Percentiles rank a stretch among this genome's conserved stretches.
These are phyloP conservation scores for Phragmatobia fuliginosa DNA, from an alignment of 2,888 invertebrate species.

Conservation along the genomic window DNA sequence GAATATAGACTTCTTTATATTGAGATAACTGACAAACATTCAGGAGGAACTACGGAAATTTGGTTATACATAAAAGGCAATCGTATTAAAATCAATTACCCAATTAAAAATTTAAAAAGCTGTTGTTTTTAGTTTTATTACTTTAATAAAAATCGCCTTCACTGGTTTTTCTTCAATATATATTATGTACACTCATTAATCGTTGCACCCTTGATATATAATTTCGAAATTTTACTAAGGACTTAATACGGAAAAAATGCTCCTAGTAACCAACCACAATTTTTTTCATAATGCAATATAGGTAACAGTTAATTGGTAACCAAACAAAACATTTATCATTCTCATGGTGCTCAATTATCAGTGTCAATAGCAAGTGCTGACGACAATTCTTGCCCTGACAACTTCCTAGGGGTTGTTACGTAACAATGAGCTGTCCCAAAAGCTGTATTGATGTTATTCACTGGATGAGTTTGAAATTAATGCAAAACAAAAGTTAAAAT, in stretches of 20 bases:
- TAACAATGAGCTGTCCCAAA: constrained; percentile 23
- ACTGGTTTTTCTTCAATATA: no score
- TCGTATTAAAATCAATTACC: no score
- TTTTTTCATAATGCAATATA: not conserved
- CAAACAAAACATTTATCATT: constrained; percentile 19
- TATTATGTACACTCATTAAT: no score
- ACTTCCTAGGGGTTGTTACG: constrained; percentile 32
- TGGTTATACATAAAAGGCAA: no score
- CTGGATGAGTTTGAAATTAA: constrained; percentile 13
- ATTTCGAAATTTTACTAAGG: not conserved
- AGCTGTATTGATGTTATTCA: constrained; percentile 4
- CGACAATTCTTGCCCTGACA: constrained; percentile 30
- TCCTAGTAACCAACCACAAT: not conserved
- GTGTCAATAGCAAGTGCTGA: constrained; percentile 53
- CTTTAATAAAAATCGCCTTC: no score
- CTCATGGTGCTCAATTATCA: constrained; percentile 43
- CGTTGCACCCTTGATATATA: no score
- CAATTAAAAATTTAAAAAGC: no score
- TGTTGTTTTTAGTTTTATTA: no score
- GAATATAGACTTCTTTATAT: no score
- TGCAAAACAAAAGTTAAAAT: not conserved
- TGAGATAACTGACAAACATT: no score
- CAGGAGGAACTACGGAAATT: no score
- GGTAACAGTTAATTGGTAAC: not conserved
- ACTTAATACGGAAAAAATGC: not conserved